Conservation (phyloP, 1,140 invertebrate species). For the Eriosoma lanigerum region DNA sequence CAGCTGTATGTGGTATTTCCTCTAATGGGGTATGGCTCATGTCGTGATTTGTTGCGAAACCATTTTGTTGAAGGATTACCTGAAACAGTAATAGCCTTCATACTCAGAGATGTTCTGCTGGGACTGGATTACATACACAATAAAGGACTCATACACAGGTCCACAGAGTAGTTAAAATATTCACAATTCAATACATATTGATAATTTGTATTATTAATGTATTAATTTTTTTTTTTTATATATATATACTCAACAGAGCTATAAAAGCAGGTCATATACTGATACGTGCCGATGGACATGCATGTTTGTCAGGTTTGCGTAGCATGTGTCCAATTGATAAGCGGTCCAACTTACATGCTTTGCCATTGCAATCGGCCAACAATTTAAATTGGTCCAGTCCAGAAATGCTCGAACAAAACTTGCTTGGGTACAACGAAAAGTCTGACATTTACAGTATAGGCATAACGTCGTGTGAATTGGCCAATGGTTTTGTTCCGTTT, state of each 20-base stretch:
- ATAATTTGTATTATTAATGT: no score
- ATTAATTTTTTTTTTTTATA: background rate
- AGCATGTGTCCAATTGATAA: conserved; percentile 73
- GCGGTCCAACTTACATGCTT: conserved; percentile 70
- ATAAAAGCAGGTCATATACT: conserved; percentile 83
- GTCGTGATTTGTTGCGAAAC: conserved; percentile 73
- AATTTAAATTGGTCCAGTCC: conserved; percentile 87
- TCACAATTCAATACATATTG: no score
- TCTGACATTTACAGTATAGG: conserved; percentile 90
- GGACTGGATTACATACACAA: conserved; percentile 83
- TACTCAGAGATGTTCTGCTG: conserved; percentile 75
- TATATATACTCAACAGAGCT: conserved; percentile 60
- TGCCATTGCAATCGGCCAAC: conserved; percentile 69
- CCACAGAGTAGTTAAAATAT: no score
- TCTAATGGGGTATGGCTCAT: conserved; percentile 79
- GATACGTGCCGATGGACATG: conserved; percentile 69
- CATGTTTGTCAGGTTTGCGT: conserved; percentile 74
- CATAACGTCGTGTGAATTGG: conserved; percentile 83
- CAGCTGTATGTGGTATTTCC: conserved; percentile 79
- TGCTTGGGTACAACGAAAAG: conserved; percentile 83
- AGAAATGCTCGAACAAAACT: conserved; percentile 85
- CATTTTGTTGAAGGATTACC: conserved; percentile 78
- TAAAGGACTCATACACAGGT: conserved; percentile 84
- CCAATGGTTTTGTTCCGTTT: conserved; percentile 86
- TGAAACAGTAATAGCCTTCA: conserved; percentile 76